Evolutionary conservation across 2,797 vertebrate genomes (phyloP).

Genomic region (Denticeps clupeoides): DNA sequence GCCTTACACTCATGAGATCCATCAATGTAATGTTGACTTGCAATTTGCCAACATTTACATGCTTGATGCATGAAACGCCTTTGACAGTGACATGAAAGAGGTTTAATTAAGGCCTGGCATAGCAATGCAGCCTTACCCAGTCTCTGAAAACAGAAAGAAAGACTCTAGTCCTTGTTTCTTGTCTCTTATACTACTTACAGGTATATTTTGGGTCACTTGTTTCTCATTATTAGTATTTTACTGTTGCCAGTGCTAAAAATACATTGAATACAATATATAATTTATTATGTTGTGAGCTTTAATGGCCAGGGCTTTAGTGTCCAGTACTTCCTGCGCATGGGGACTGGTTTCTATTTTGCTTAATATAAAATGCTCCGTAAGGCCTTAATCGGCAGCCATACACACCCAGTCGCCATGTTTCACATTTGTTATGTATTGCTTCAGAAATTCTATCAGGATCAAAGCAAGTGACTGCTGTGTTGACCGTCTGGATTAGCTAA

Average conservation of each 20-base stretch:
- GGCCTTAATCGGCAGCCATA: slow-evolving; percentile 70
- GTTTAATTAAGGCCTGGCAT: slow-evolving; percentile 24
- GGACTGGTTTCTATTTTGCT: slow-evolving; percentile 52
- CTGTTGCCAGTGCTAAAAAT: no score
- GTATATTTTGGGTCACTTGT: no score
- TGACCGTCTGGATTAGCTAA: slow-evolving; percentile 81
- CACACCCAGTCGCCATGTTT: slow-evolving; percentile 74
- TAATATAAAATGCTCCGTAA: slow-evolving; percentile 73
- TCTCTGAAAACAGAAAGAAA: neutral
- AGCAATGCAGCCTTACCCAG: neutral
- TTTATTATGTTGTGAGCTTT: no score
- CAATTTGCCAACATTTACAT: slow-evolving; percentile 28
- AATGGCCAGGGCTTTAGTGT: no score
- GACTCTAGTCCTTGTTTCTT: no score
- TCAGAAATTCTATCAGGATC: slow-evolving; percentile 83
- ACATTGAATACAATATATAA: no score
- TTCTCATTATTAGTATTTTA: no score
- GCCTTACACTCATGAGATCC: slow-evolving; percentile 17
- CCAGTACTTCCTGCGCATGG: no score
- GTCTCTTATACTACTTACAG: no score
- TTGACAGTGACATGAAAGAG: slow-evolving; percentile 20
- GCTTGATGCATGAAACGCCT: slow-evolving; percentile 24
- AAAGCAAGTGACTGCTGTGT: slow-evolving; percentile 80
- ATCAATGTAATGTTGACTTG: slow-evolving; percentile 17
- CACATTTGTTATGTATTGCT: slow-evolving; percentile 82